phyloP scores from a whole-genome alignment of 2,888 invertebrate species.

The Synergus itoensis region DNA sequence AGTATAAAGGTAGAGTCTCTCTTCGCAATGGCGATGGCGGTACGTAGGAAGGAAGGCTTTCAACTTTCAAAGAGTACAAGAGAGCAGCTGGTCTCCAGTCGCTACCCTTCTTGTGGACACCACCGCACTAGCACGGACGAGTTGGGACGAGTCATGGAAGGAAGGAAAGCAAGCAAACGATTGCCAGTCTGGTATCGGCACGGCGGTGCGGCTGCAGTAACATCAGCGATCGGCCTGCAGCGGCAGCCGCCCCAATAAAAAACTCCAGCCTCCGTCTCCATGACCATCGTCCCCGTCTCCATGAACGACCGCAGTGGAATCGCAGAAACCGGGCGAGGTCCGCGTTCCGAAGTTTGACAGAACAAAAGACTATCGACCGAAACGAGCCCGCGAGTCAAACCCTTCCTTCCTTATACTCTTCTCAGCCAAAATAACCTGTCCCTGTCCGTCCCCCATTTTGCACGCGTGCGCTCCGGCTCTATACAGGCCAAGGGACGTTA shows the following conservation, averaged over 20 bases:
- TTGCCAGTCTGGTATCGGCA: conserved; percentile 51
- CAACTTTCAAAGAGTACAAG: conserved; percentile 26
- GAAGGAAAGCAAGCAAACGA: conserved; percentile 49
- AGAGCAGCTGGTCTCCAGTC: conserved; percentile 22
- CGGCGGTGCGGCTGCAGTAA: conserved; percentile 36
- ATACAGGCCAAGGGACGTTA: conserved; percentile 32
- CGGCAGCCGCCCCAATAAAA: conserved; percentile 73
- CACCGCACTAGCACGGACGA: conserved; percentile 49
- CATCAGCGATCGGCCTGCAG: conserved; percentile 49
- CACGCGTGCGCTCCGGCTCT: conserved; percentile 26
- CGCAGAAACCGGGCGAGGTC: conserved; percentile 68
- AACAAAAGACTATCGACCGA: conserved; percentile 73
- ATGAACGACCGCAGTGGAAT: conserved; percentile 52
- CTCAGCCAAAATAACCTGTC: conserved; percentile 47
- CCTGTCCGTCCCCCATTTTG: conserved; percentile 40
- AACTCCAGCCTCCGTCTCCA: conserved; percentile 67
- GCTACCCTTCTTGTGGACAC: conserved; percentile 51
- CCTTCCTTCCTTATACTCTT: conserved; percentile 43
- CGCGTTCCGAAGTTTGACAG: conserved; percentile 76
- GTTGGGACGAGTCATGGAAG: conserved; percentile 50
- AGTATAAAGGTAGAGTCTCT: conserved; percentile 11
- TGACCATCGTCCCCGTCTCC: conserved; percentile 38
- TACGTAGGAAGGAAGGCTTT: conserved; percentile 27
- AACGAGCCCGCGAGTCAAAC: conserved; percentile 44
- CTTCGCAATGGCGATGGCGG: conserved; percentile 36